phyloP scores from a whole-genome alignment of 2,888 invertebrate genomes.

The Scaptomyza cyrtandrae region DNA sequence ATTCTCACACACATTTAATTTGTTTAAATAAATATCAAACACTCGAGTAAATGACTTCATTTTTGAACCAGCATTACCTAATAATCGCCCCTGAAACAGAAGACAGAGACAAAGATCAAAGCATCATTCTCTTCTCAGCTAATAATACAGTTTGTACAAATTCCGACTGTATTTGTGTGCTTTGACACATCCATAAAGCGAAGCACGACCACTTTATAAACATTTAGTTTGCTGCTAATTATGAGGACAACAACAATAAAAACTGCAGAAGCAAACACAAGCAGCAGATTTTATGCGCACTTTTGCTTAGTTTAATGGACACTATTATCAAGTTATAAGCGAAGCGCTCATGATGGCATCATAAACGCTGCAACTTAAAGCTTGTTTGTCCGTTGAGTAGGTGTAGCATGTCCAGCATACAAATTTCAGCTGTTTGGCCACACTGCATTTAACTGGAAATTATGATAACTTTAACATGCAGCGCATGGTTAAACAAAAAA shows the following conservation, averaged over 20 bases:
- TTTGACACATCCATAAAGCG: slow-evolving; percentile 47
- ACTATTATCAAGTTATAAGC: slow-evolving; percentile 75
- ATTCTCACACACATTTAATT: slow-evolving; percentile 67
- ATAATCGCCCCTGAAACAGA: slow-evolving; percentile 11
- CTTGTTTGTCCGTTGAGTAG: slow-evolving; percentile 27
- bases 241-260: slow-evolving; percentile 40
- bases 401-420: slow-evolving; percentile 59
- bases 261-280: slow-evolving; percentile 16
- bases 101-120: slow-evolving; percentile 1
- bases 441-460: slow-evolving; percentile 36
- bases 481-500: slow-evolving; percentile 28
- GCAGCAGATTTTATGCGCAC: slow-evolving; percentile 43
- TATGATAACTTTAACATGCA: slow-evolving; percentile 53
- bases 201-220: slow-evolving; percentile 58
- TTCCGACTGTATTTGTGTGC: slow-evolving; percentile 26
- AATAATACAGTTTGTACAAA: slow-evolving; percentile 65
- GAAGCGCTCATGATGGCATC: slow-evolving; percentile 61
- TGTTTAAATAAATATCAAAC: slow-evolving; percentile 67
- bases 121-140: slow-evolving; percentile 45
- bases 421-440: slow-evolving; percentile 15
- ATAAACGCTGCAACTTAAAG: slow-evolving; percentile 52
- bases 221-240: slow-evolving; percentile 77
- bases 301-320: slow-evolving; percentile 65
- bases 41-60: slow-evolving; percentile 67
- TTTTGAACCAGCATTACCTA: slow-evolving; percentile 44